Conservation (phyloP, 2,797 vertebrate genomes). For the Anableps anableps region DNA sequence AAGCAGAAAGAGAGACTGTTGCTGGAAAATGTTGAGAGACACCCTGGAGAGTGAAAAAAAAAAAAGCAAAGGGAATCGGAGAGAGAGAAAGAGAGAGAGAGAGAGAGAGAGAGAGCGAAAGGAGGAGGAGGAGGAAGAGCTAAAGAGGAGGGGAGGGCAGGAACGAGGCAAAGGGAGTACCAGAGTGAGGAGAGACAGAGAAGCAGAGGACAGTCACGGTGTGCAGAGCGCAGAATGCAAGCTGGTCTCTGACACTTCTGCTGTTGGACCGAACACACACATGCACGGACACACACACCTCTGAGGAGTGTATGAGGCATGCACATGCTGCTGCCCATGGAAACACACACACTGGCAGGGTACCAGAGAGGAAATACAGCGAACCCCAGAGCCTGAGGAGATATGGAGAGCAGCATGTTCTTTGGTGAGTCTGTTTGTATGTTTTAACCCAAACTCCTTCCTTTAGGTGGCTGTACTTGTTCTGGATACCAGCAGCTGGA, state of each 20-base stretch:
- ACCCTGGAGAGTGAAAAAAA: constrained; percentile 56
- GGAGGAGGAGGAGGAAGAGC: constrained; percentile 49
- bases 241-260: constrained; percentile 56
- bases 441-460: constrained; percentile 6
- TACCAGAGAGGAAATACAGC: constrained; percentile 83
- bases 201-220: constrained; percentile 58
- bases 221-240: constrained; percentile 63
- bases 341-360: constrained; percentile 84
- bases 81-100: constrained; percentile 41
- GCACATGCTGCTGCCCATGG: constrained; percentile 79
- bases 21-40: constrained; percentile 70
- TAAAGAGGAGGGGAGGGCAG: constrained; percentile 56
- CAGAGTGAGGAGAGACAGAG: constrained; percentile 45
- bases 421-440: constrained; percentile 89
- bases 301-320: constrained; percentile 74
- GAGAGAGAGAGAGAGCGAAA: constrained; percentile 46
- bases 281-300: constrained; percentile 50
- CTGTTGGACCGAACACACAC: constrained; percentile 45
- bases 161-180: constrained; percentile 45
- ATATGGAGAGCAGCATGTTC: constrained; percentile 95
- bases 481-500: neutral
- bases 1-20: constrained; percentile 45
- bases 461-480: neutral
- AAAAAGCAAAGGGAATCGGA: constrained; percentile 46
- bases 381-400: constrained; percentile 85